These are phyloP conservation scores for Ectropis grisescens DNA, from an alignment of 1,140 invertebrate species.

Conservation along the genomic window DNA sequence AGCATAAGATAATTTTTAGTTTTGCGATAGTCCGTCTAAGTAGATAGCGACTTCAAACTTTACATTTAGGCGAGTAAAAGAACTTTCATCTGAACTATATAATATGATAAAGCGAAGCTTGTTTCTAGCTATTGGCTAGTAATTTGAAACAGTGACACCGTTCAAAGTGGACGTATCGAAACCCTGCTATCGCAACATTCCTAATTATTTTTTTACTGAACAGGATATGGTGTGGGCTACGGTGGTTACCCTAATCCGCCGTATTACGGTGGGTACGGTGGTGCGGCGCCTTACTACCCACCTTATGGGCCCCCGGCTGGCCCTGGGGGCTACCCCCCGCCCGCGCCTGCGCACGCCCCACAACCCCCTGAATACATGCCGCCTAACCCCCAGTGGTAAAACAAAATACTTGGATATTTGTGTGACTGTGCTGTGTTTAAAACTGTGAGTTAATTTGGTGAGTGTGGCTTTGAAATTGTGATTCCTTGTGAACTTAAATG, in stretches of 20 bases:
- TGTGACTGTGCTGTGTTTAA: no score
- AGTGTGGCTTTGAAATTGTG: no score
- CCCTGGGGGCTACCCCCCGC: slow-evolving; percentile 30
- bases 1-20: background rate
- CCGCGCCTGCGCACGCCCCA: slow-evolving; percentile 48
- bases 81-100: background rate
- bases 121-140: no score
- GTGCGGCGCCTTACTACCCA: slow-evolving; percentile 53
- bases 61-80: background rate
- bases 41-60: background rate
- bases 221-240: slow-evolving; percentile 59
- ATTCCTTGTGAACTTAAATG: no score
- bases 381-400: slow-evolving; percentile 63
- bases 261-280: slow-evolving; percentile 60
- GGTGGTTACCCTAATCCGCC: slow-evolving; percentile 45
- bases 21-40: background rate
- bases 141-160: no score
- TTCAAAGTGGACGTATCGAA: no score
- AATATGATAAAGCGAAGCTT: background rate
- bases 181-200: no score
- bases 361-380: slow-evolving; percentile 69
- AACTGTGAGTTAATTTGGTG: no score
- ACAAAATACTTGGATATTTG: no score
- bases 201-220: no score
- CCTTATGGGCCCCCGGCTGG: slow-evolving; percentile 50